Conservation (phyloP, 1,140 invertebrate genomes). For the Psix sp. region DNA sequence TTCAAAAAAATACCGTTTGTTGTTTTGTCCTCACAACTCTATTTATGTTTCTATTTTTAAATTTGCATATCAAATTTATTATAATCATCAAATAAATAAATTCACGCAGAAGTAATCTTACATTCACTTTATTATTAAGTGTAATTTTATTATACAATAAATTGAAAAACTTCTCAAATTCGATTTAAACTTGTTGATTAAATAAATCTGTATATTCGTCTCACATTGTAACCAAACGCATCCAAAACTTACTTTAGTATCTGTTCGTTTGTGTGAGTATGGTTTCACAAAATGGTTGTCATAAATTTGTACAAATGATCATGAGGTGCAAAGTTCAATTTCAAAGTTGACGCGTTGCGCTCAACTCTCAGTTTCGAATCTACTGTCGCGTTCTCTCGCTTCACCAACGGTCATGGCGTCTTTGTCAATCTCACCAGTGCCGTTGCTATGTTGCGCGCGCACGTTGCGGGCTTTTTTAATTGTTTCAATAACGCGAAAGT, state of each 20-base stretch:
- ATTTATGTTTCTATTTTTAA: too few species aligned
- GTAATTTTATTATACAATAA: too few species aligned
- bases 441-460: slow-evolving; percentile 39
- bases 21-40: too few species aligned
- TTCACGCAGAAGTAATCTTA: too few species aligned
- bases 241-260: not conserved
- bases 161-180: too few species aligned
- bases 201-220: not conserved
- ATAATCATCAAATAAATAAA: too few species aligned
- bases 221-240: not conserved
- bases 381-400: slow-evolving; percentile 12
- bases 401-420: slow-evolving; percentile 8
- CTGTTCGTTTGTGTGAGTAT: not conserved
- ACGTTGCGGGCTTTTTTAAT: not conserved
- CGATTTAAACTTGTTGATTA: too few species aligned
- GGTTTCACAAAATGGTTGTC: slow-evolving; percentile 38
- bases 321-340: slow-evolving; percentile 43
- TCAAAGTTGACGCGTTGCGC: slow-evolving; percentile 26
- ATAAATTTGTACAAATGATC: slow-evolving; percentile 41
- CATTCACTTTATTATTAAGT: too few species aligned
- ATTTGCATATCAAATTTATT: too few species aligned
- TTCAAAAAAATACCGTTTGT: too few species aligned
- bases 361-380: slow-evolving; percentile 5
- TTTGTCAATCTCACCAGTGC: slow-evolving; percentile 13
- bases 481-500: slow-evolving; percentile 7